Conservation (phyloP, 1,140 invertebrate species). For the Drosophila micromelanica region DNA sequence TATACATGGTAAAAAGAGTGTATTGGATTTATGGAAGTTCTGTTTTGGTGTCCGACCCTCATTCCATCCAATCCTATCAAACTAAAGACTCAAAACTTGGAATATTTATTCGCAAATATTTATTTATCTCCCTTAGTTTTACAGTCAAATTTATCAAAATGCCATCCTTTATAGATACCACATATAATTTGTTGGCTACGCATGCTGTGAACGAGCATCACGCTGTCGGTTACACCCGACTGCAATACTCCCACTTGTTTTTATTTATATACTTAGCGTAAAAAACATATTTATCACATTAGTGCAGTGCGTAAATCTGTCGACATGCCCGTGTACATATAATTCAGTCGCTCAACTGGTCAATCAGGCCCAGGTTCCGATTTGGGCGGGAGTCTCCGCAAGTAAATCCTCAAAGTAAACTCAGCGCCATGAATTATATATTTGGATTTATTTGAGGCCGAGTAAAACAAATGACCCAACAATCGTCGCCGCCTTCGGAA, state of each 20-base stretch:
- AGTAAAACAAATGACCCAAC: constrained; percentile 80
- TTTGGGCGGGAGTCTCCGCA: constrained; percentile 17
- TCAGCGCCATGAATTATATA: constrained; percentile 74
- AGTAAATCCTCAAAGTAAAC: constrained; percentile 60
- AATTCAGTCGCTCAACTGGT: constrained; percentile 51
- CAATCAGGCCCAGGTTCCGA: constrained; percentile 30
- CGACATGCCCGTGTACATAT: not conserved
- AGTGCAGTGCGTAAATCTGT: constrained; percentile 5
- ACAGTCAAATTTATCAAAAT: no score
- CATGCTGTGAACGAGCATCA: not conserved
- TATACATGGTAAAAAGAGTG: no score
- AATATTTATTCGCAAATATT: no score
- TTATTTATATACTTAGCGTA: not conserved
- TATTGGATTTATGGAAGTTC: no score
- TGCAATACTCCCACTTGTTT: not conserved
- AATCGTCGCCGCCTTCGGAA: constrained; percentile 34
- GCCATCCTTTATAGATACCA: no score
- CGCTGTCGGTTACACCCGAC: no score
- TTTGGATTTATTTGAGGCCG: constrained; percentile 82
- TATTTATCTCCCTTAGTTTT: no score
- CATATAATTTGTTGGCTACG: no score
- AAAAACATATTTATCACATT: constrained; percentile 22
- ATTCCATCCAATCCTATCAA: no score
- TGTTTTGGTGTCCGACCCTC: no score
- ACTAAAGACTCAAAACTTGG: no score